Base-by-base conservation (phyloP, 1,140 invertebrate species). In the Philopotamus ludificatus region DNA sequence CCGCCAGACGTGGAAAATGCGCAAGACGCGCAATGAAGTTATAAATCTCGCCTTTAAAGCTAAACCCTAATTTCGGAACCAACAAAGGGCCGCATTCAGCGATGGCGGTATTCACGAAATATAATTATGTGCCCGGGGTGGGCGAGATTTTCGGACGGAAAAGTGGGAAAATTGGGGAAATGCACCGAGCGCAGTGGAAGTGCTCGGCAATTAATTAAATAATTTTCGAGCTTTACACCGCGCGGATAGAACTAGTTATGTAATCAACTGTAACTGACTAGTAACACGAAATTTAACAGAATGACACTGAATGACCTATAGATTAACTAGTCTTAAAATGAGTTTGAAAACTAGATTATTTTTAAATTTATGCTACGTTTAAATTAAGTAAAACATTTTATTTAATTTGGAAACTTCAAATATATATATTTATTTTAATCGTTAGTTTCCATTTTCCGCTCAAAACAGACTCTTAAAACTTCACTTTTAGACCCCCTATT, bases 31-130 rank as follows among this genome's bases (percentile, higher is more conserved):
- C 3, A 60, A 65, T 65, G 63, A 65, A 65, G 63, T 65, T 65
- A 65, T 65, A 65, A 65, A 65, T 65, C 63, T 65, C 55, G 54
- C 21, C 55, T 65, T 65, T 65, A 65, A 60, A 65, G 54, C 63
- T 65, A 60, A 65, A 65, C 63, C 63, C 63, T 65, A 65, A 65
- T 65, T 65, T 65, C 45, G 49, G 42, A 20, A 28, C 57, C 34
- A 58, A 42, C 42, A 60, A 50, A 39, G 57, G 54, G n/a, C n/a
- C 49, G 55, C 57, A 59, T 51, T 65, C 54, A 51, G n/a, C 55
- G 45, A 42, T 58, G 54, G 54, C 25, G 45, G 42, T 26, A 58
- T 59, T 65, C 63, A 59, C 63, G 44, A 59, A 65, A 65, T 65
- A 65, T 65, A 65, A 65, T 65, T 65, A 65, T 41, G 63, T 54